A percentile compares a stretch with the other conserved stretches of the same genome.
Evolutionary conservation across 2,113 vertebrate species (phyloP).

Genomic region (Fregetta grallaria): DNA sequence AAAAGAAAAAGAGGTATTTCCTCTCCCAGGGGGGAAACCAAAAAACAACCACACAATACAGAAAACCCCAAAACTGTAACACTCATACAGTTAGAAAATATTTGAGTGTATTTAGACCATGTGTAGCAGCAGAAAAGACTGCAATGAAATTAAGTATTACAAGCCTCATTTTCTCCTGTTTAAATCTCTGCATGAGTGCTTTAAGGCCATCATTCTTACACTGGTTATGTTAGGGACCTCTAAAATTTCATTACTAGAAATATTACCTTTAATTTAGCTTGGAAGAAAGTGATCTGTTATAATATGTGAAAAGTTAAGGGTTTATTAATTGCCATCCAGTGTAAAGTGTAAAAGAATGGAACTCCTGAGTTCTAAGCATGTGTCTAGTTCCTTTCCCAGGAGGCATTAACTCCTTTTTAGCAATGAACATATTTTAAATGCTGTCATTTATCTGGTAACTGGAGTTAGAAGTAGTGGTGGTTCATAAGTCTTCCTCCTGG

Average conservation of each 20-base stretch:
- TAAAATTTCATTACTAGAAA: conserved; percentile 9
- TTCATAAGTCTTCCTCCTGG: background rate
- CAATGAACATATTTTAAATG: background rate
- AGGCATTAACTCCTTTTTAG: background rate
- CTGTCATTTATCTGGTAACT: background rate
- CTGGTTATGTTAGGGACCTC: background rate
- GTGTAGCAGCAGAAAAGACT: background rate
- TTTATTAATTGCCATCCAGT: conserved; percentile 3
- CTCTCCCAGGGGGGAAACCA: no score
- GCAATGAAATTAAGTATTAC: background rate
- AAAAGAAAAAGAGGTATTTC: background rate
- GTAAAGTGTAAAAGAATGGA: background rate
- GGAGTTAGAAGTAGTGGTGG: background rate
- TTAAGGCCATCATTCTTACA: conserved; percentile 7
- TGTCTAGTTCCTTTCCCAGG: background rate
- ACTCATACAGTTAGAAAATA: background rate
- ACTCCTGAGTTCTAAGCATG: background rate
- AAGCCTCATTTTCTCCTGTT: background rate
- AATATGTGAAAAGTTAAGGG: background rate
- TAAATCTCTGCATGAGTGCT: background rate
- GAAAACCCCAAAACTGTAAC: fast-evolving
- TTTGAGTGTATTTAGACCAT: background rate
- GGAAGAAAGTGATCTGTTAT: conserved; percentile 9
- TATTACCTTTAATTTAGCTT: conserved; percentile 24
- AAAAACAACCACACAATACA: background rate